Percentiles rank a stretch among this genome's conserved stretches.
Evolutionary conservation across 2,888 invertebrate genomes (phyloP).

Genomic region (Aphidoletes aphidimyza): DNA sequence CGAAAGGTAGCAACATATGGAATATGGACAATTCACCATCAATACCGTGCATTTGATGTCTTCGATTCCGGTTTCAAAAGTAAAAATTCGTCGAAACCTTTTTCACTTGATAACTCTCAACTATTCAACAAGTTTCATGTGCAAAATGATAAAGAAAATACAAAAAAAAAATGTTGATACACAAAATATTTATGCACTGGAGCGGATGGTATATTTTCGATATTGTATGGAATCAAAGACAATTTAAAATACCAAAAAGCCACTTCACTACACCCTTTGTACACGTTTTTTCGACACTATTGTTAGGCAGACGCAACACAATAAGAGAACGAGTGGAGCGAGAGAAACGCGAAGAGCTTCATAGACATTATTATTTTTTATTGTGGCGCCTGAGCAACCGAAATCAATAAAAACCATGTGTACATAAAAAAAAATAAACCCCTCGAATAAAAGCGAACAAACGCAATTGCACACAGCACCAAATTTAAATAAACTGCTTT

Average conservation of each 20-base stretch:
- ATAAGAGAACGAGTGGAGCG: not conserved
- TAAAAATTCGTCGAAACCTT: not conserved
- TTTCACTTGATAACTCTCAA: not conserved
- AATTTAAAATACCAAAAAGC: not conserved
- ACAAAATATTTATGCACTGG: not conserved
- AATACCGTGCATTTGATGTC: no score
- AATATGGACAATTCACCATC: no score
- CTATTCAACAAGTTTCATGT: conserved; percentile 46
- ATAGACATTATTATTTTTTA: conserved; percentile 36
- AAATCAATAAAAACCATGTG: conserved; percentile 44
- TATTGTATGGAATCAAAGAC: not conserved
- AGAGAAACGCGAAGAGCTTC: no score
- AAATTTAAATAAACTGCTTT: conserved; percentile 33
- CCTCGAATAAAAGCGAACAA: not conserved
- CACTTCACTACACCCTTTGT: not conserved
- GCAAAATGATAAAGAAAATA: not conserved
- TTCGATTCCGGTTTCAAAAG: not conserved
- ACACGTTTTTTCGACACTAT: not conserved
- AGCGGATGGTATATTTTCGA: not conserved
- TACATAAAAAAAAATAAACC: conserved; percentile 19
- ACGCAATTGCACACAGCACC: not conserved
- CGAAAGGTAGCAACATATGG: not conserved
- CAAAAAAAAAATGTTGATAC: not conserved
- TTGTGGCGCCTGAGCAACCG: conserved; percentile 21
- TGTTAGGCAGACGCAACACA: not conserved